Base-by-base conservation (phyloP, 2,113 vertebrate species). In the Pseudolaguvia tuberculata region DNA sequence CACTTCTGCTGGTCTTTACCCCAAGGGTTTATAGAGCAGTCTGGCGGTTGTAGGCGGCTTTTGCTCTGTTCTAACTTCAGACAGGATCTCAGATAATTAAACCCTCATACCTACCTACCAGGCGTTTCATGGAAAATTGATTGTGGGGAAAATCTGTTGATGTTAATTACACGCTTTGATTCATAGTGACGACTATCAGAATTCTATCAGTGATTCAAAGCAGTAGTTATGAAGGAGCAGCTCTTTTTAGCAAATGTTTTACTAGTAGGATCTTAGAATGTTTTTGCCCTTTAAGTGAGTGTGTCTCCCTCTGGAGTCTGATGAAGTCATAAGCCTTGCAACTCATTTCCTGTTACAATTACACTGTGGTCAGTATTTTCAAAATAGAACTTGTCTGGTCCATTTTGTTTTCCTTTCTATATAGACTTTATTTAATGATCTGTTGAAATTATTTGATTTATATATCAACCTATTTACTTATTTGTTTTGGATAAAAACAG, bases 301-400 rank as follows among this genome's bases (percentile, higher is more conserved):
- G 52, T 29, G 50, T 74, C 75, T 81, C 67, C 58, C 68, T 68
- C 47, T 73, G 59, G 75, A 80, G 59, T 56, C 35, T 53, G 52
- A 51, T 18, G 59, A 50, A 72, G 75, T 51, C 39, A 53, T 47
- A 27, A 53, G 35, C 18, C 62, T 69, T 80, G 83, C 74, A 63
- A 65, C 29, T 48, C 65, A 68, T 83, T 86, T 88, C 87, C 86
- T 87, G 85, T 79, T 35, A 81, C 73, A 86, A 68, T 78, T 76
- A 84, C 69, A 69, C 35, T 83, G 77, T 75, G 61, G 79, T 81
- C 67, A 68, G 15, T 51, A n/a, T 42, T 15, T 72, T 18, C 47
- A 68, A 68, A 75, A 78, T 75, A 73, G 66, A 45, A 68, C 55
- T 50, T n/a, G n/a, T 45, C 55, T 29, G 12, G 23, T 29, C 35